These are phyloP conservation scores for Pelecanoides urinatrix DNA, from an alignment of 2,113 vertebrate genomes.

Conservation along the genomic window DNA sequence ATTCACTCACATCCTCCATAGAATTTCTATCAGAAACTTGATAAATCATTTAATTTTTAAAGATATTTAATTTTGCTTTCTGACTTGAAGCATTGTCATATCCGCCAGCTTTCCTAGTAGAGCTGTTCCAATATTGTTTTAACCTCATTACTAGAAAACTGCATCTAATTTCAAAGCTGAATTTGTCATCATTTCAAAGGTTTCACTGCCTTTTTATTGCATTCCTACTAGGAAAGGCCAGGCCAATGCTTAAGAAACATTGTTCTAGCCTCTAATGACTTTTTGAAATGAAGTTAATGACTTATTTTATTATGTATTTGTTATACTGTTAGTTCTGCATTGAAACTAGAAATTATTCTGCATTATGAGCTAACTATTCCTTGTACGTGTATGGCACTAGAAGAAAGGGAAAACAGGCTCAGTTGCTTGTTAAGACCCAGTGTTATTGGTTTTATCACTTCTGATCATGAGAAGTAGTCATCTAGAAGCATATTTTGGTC, in stretches of 20 bases:
- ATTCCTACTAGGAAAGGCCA: background rate
- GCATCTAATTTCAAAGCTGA: constrained; percentile 1
- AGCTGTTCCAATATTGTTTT: constrained; percentile 6
- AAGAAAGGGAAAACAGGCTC: background rate
- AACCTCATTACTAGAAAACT: constrained; percentile 14
- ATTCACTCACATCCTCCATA: background rate
- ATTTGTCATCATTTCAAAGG: background rate
- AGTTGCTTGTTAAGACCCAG: background rate
- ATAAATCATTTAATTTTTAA: background rate
- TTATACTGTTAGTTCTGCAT: background rate
- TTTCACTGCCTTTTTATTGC: background rate
- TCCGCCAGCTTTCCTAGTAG: background rate
- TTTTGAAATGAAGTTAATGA: constrained; percentile 9
- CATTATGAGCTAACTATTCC: background rate
- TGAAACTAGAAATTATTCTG: background rate
- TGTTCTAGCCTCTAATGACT: background rate
- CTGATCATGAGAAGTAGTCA: background rate
- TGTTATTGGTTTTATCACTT: background rate
- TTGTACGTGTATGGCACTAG: background rate
- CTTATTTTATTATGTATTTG: background rate
- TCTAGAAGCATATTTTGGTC: background rate
- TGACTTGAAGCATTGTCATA: background rate
- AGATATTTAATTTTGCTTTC: constrained; percentile 8
- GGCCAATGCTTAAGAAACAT: background rate
- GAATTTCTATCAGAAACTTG: background rate